These are phyloP conservation scores for Cerceris rybyensis DNA, from an alignment of 2,888 invertebrate species.

Conservation along the genomic window DNA sequence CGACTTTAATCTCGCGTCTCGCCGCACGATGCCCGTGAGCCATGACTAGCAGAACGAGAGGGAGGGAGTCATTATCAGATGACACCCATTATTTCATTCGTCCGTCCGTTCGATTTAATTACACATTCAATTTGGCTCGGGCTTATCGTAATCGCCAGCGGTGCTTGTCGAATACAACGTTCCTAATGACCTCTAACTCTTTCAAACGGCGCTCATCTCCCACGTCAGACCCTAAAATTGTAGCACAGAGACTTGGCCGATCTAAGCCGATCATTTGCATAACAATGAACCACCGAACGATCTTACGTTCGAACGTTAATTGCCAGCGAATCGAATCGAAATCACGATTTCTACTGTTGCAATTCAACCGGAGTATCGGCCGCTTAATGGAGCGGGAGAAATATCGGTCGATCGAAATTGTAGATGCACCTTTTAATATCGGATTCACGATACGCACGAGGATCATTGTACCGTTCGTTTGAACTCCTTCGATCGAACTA, in stretches of 20 bases:
- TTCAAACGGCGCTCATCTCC: constrained; percentile 38
- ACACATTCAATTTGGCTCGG: constrained; percentile 72
- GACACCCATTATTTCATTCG: constrained; percentile 75
- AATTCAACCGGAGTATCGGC: constrained; percentile 5
- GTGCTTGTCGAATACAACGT: constrained; percentile 49
- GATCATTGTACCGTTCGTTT: too few relatives aligned
- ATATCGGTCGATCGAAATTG: too few relatives aligned
- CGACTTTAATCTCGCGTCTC: constrained; percentile 68
- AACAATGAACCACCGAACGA: constrained; percentile 26
- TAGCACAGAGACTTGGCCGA: background rate
- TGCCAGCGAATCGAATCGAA: constrained; percentile 27
- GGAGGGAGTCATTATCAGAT: constrained; percentile 72
- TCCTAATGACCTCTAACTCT: constrained; percentile 56
- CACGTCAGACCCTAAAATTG: constrained; percentile 20
- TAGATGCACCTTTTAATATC: background rate
- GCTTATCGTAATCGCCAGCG: constrained; percentile 61
- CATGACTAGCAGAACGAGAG: constrained; percentile 72
- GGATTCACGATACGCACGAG: too few relatives aligned
- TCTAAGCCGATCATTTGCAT: constrained; percentile 33
- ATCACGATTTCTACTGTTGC: constrained; percentile 20
- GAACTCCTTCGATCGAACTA: too few relatives aligned
- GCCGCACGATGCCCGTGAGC: constrained; percentile 53
- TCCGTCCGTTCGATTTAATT: constrained; percentile 72
- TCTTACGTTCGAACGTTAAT: constrained; percentile 41
- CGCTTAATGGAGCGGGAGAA: background rate